phyloP scores from a whole-genome alignment of 2,888 invertebrate species.

The Drosophila buzzatii region DNA sequence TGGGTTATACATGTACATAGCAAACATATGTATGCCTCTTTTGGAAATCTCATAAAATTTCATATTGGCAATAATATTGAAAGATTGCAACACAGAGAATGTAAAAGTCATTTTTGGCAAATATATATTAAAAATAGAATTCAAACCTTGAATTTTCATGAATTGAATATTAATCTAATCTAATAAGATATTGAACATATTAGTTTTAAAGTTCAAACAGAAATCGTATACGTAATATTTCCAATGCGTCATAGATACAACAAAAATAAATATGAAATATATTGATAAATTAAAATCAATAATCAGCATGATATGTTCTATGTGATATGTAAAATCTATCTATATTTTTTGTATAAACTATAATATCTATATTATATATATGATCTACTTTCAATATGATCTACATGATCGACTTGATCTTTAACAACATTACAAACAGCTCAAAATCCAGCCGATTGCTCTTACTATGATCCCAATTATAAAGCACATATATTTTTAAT shows the following conservation, averaged over 20 bases:
- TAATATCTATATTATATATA: too few species aligned
- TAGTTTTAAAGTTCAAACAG: neutral
- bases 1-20: neutral
- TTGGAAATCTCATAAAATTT: neutral
- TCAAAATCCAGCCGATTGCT: neutral
- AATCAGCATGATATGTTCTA: too few species aligned
- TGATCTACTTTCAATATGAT: too few species aligned
- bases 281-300: too few species aligned
- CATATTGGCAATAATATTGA: neutral
- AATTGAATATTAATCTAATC: constrained; percentile 3
- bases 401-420: neutral
- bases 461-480: neutral
- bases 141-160: neutral
- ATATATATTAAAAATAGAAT: neutral
- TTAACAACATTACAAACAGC: neutral
- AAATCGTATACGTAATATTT: constrained; percentile 1
- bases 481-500: neutral
- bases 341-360: neutral
- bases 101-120: neutral
- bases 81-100: neutral
- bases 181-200: neutral
- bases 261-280: neutral
- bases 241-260: neutral
- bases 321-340: neutral
- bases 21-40: neutral